These are phyloP conservation scores for Lagopus muta DNA, from an alignment of 2,113 vertebrate species.

Conservation along the genomic window DNA sequence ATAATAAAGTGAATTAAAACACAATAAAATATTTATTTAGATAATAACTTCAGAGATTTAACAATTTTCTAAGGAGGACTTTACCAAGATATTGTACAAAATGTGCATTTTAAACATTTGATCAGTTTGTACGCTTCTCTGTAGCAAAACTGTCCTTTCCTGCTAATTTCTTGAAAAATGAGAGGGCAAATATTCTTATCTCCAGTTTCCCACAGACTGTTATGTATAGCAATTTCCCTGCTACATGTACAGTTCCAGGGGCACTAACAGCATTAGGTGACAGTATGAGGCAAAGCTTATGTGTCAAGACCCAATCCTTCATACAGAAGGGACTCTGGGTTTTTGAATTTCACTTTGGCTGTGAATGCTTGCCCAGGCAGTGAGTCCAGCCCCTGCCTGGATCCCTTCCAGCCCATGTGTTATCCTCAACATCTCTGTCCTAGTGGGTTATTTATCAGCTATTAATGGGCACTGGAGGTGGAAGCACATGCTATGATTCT, in stretches of 20 bases:
- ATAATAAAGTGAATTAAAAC: constrained; percentile 43
- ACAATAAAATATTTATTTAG: constrained; percentile 51
- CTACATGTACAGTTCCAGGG: background rate
- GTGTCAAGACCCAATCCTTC: background rate
- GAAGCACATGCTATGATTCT: background rate
- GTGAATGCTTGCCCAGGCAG: background rate
- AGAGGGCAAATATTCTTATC: background rate
- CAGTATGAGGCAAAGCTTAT: background rate
- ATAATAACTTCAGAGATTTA: background rate
- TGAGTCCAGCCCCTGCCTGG: background rate
- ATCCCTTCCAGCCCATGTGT: background rate
- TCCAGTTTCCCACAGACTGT: background rate
- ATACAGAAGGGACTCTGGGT: background rate
- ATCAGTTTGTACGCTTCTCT: background rate
- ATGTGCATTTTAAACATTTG: background rate
- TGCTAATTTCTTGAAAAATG: background rate
- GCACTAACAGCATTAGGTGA: background rate
- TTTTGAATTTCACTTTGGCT: background rate
- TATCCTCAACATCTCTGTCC: background rate
- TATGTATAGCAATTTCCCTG: background rate
- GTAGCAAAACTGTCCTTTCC: background rate
- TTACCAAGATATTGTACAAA: background rate
- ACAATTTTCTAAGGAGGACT: background rate
- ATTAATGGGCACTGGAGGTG: background rate
- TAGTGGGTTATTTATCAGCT: background rate